These are phyloP conservation scores for Podarcis lilfordi DNA, from an alignment of 2,797 vertebrate species.

Conservation along the genomic window DNA sequence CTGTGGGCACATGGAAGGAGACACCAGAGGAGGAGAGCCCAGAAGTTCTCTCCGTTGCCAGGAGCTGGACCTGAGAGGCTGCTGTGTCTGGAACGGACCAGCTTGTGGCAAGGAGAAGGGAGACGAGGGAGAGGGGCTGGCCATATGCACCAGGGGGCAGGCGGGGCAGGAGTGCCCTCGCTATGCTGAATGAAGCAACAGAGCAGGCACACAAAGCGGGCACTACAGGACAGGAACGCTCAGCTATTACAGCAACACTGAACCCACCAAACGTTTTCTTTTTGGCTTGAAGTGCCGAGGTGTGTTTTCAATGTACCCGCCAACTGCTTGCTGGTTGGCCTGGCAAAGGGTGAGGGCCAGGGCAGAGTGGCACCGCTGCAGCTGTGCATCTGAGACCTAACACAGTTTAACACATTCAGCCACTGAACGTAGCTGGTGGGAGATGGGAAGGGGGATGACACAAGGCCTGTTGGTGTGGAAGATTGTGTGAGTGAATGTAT, in stretches of 20 bases:
- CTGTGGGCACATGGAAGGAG: slow-evolving; percentile 53
- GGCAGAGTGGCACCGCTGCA: no score
- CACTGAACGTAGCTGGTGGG: background rate
- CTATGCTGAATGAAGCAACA: background rate
- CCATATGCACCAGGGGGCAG: background rate
- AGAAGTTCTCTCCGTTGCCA: slow-evolving; percentile 58
- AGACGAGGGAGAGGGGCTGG: background rate
- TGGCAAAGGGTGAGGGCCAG: no score
- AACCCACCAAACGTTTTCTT: no score
- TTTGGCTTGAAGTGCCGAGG: no score
- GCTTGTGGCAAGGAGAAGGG: slow-evolving; percentile 31
- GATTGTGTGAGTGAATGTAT: no score
- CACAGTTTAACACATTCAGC: background rate
- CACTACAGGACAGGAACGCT: background rate
- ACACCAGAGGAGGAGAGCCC: slow-evolving; percentile 46
- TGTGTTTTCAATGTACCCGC: no score
- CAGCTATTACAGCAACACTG: no score
- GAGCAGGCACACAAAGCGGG: background rate
- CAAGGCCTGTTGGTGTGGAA: no score
- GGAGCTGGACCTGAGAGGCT: slow-evolving; percentile 25
- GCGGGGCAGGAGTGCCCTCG: background rate
- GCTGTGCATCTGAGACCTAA: background rate
- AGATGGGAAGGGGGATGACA: background rate
- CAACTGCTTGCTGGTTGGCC: no score
- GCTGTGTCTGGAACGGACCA: slow-evolving; percentile 16